Percentiles rank a stretch among this genome's conserved stretches.
Conservation (phyloP, 1,140 invertebrate species). For the Ceratosolen solmsi region DNA sequence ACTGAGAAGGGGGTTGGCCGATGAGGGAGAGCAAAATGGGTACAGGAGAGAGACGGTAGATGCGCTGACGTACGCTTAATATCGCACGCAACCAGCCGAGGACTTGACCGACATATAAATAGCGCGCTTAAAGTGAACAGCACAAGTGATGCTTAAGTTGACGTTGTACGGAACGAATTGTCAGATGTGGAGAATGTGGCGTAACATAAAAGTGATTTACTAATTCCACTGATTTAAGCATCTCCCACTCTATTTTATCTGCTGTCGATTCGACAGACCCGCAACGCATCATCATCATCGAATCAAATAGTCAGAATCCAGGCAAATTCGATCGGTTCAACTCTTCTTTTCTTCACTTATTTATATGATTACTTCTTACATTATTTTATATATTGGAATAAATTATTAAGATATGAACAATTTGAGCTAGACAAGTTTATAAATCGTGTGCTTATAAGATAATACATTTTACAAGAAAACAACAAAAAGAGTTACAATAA, state of each 20-base stretch:
- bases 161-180: background rate
- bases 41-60: slow-evolving; percentile 38
- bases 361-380: too few relatives aligned
- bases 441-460: too few relatives aligned
- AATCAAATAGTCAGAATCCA: too few relatives aligned
- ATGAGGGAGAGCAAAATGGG: background rate
- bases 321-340: too few relatives aligned
- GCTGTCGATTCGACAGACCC: too few relatives aligned
- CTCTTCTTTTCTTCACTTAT: too few relatives aligned
- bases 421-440: too few relatives aligned
- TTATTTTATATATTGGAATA: too few relatives aligned
- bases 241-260: background rate
- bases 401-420: too few relatives aligned
- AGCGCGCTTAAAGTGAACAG: slow-evolving; percentile 64
- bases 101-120: slow-evolving; percentile 68
- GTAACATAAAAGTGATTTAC: background rate
- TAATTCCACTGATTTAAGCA: background rate
- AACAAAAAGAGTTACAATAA: too few relatives aligned
- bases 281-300: too few relatives aligned
- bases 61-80: slow-evolving; percentile 59
- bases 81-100: slow-evolving; percentile 52
- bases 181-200: background rate
- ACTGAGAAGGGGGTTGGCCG: background rate
- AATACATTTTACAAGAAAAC: too few relatives aligned
- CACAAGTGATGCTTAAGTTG: slow-evolving; percentile 44